phyloP scores from a whole-genome alignment of 2,113 vertebrate species.

The Setophaga kirtlandii region DNA sequence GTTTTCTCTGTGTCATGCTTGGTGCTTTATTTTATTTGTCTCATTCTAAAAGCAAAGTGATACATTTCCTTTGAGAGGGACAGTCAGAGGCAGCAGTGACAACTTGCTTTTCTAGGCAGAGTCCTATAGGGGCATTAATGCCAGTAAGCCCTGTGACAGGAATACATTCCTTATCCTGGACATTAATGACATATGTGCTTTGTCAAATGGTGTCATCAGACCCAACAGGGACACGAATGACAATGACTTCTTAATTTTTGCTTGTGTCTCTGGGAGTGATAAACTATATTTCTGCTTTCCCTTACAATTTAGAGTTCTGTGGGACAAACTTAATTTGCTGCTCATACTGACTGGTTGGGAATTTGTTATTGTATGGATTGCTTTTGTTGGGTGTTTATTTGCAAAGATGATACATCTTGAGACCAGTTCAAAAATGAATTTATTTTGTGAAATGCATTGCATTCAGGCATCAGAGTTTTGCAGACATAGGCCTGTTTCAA shows the following conservation, averaged over 20 bases:
- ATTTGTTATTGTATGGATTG: background rate
- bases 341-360: background rate
- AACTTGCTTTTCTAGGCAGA: slow-evolving; percentile 49
- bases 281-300: slow-evolving; percentile 9
- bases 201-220: slow-evolving; percentile 33
- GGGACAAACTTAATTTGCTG: background rate
- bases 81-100: slow-evolving; percentile 32
- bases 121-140: slow-evolving; percentile 23
- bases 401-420: background rate
- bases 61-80: slow-evolving; percentile 41
- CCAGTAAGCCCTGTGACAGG: background rate
- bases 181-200: background rate
- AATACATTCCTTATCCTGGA: slow-evolving; percentile 17
- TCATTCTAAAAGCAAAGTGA: slow-evolving; percentile 35
- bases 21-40: slow-evolving; percentile 59
- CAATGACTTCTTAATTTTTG: slow-evolving; percentile 46
- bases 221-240: background rate
- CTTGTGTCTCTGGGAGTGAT: background rate
- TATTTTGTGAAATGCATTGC: background rate
- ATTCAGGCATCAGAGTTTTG: background rate
- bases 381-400: background rate
- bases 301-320: background rate
- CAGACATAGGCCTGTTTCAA: background rate
- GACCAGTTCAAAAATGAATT: background rate
- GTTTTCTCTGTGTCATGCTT: background rate